Percentiles rank a stretch among this genome's conserved stretches.
These are phyloP conservation scores for Atractosteus spatula DNA, from an alignment of 2,113 vertebrate species.

Conservation along the genomic window DNA sequence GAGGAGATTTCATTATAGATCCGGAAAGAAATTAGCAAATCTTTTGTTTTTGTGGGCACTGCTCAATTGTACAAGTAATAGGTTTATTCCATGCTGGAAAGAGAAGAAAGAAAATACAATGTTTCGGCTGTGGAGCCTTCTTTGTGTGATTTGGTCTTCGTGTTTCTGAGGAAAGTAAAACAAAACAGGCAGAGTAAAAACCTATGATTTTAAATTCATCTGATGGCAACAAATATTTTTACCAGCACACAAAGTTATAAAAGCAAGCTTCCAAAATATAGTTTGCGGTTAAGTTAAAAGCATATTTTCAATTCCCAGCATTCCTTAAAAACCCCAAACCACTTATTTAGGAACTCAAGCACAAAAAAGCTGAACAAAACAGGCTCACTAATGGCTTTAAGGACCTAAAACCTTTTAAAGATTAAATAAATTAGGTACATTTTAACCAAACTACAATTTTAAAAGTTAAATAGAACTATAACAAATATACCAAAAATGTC, in stretches of 20 bases:
- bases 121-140: too few relatives aligned
- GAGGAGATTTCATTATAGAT: constrained; percentile 12
- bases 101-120: too few relatives aligned
- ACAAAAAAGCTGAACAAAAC: background rate
- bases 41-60: background rate
- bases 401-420: background rate
- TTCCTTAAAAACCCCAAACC: background rate
- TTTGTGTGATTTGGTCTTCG: too few relatives aligned
- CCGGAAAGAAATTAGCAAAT: background rate
- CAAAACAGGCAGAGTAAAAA: too few relatives aligned
- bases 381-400: background rate
- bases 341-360: background rate
- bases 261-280: too few relatives aligned
- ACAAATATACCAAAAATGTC: background rate
- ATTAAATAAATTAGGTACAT: background rate
- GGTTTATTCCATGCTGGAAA: too few relatives aligned
- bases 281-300: too few relatives aligned
- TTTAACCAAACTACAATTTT: constrained; percentile 2
- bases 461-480: constrained; percentile 4
- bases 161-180: too few relatives aligned
- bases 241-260: background rate
- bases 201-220: background rate
- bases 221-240: background rate
- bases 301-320: too few relatives aligned
- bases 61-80: too few relatives aligned